Percentiles rank a stretch among this genome's conserved stretches.
Evolutionary conservation across 2,797 vertebrate genomes (phyloP).

Genomic region (Heliangelus exortis): DNA sequence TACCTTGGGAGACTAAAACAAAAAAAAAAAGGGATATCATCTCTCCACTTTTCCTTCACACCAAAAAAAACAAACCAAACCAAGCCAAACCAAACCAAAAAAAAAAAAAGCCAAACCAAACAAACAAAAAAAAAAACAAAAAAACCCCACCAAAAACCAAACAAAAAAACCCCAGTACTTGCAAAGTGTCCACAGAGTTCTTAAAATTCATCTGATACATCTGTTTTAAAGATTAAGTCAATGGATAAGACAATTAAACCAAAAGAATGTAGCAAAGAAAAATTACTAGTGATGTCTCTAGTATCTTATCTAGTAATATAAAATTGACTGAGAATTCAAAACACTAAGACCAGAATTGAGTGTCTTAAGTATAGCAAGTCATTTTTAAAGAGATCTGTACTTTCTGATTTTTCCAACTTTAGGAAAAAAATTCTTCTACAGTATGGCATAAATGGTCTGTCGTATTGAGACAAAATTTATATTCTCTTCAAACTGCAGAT

Average conservation of each 20-base stretch:
- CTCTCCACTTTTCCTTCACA: neutral
- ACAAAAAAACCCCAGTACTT: neutral
- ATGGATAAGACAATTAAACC: neutral
- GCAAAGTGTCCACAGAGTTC: neutral
- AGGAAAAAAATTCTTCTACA: neutral
- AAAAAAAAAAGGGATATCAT: neutral
- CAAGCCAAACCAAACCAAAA: too few relatives aligned
- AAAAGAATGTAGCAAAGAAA: neutral
- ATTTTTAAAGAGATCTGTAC: neutral
- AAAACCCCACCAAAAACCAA: too few relatives aligned
- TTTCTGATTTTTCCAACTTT: constrained; percentile 10
- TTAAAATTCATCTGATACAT: constrained; percentile 12
- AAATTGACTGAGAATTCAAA: constrained; percentile 10
- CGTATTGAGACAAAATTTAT: neutral
- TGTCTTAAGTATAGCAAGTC: neutral
- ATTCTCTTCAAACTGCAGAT: neutral
- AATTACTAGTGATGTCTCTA: neutral
- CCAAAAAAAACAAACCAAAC: neutral
- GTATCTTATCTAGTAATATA: neutral
- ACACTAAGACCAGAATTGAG: neutral
- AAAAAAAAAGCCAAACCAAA: too few relatives aligned
- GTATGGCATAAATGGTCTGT: neutral
- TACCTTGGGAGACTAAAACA: constrained; percentile 24
- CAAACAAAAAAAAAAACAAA: too few relatives aligned
- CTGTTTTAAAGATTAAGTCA: constrained; percentile 22